These are phyloP conservation scores for Conistra vaccinii DNA, from an alignment of 2,888 invertebrate species.

Conservation along the genomic window DNA sequence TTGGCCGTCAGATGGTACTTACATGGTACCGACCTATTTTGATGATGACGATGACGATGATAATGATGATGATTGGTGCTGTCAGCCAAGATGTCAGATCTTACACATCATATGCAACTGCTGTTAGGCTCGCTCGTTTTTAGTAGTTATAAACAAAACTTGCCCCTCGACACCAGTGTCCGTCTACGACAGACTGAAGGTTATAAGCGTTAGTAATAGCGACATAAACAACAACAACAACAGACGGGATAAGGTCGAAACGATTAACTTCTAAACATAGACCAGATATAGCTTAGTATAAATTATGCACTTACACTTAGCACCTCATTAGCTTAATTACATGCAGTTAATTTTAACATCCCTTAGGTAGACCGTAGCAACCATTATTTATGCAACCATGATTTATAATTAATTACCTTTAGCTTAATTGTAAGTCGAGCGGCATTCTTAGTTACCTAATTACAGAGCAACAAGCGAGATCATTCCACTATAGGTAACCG, in stretches of 20 bases:
- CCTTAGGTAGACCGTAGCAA: slow-evolving; percentile 10
- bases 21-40: too few relatives aligned
- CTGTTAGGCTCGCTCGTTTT: not conserved
- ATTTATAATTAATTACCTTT: slow-evolving; percentile 15
- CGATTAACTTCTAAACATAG: slow-evolving; percentile 22
- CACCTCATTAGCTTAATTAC: slow-evolving; percentile 11
- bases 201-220: not conserved
- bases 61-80: too few relatives aligned
- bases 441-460: slow-evolving; percentile 49
- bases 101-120: too few relatives aligned
- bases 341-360: slow-evolving; percentile 36
- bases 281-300: slow-evolving; percentile 11
- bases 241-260: slow-evolving; percentile 8
- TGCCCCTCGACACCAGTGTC: too few relatives aligned
- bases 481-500: slow-evolving; percentile 29
- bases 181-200: slow-evolving; percentile 1
- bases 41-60: too few relatives aligned
- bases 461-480: slow-evolving; percentile 28
- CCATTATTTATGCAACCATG: slow-evolving; percentile 18
- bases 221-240: slow-evolving; percentile 19
- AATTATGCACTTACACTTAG: slow-evolving; percentile 19
- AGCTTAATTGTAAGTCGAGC: slow-evolving; percentile 11
- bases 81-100: too few relatives aligned
- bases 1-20: too few relatives aligned
- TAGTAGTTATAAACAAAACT: not conserved